Base-by-base conservation (phyloP, 2,888 invertebrate genomes). In the Abscondita cerata region DNA sequence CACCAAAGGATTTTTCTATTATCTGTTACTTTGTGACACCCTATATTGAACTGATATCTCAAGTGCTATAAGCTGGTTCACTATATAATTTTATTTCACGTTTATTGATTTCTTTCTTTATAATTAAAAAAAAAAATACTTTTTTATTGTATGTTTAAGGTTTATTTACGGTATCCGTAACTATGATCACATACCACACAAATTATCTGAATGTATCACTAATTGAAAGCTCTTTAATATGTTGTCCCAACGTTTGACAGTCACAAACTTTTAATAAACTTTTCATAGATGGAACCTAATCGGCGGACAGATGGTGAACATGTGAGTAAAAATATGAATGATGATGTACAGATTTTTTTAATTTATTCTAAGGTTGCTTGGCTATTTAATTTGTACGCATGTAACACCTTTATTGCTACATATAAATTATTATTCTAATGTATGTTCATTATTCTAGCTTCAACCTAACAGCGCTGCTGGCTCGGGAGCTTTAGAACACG, bases 401-500 rank as follows among this genome's bases (percentile, higher is more conserved):
- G n/a, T 38, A 38, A 25, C 6, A 25, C 8, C 41, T 18, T 11
- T 44, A 13, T 13, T 40, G n/a, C 12, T 3, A 20, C 33, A 12
- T 34, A 11, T 59, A 59, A 51, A 12, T 41, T 59, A 52, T n/a
- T 66, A 55, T 12, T 48, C 12, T 19, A 18, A 31, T 47, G 40
- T 62, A 57, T 47, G 25, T 25, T 25, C 2, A 25, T 25, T 25
- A 25, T 75, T 76, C 62, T 82, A 98, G 96, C 82, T 98, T 46
- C 94, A 96, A 80, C 93, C 96, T 1, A 92, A 96, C 76, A 96
- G 96, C 79, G 96, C 96, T 4, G 93, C 95, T 53, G 97, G 97
- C 2, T 96, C 97, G 1, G 96, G 97, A 40, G 96, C 98, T 6
- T 81, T 99, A 69, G 98, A 99, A 80, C 98, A 99, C 78, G 98